A percentile compares a stretch with the other conserved stretches of the same genome.
These are phyloP conservation scores for Hypsibius dujardini DNA, from an alignment of 1,140 invertebrate genomes.

Conservation along the genomic window DNA sequence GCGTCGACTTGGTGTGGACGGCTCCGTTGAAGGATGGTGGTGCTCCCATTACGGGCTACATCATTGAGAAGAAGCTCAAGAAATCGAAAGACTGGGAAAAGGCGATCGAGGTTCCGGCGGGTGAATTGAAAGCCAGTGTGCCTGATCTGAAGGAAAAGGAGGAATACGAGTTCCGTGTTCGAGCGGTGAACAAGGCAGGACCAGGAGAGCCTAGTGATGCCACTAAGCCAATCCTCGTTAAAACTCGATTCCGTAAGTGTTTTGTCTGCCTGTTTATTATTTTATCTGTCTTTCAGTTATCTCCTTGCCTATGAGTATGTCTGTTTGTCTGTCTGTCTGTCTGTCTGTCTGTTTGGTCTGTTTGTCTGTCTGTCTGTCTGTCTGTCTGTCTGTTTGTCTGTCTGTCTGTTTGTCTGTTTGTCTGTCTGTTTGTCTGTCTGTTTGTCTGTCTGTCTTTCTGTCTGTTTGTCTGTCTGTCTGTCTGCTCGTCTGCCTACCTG, in stretches of 20 bases:
- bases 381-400: too few species aligned
- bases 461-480: too few species aligned
- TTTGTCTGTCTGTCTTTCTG: too few species aligned
- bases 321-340: too few species aligned
- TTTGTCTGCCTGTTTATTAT: too few species aligned
- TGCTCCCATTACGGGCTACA: conserved; percentile 76
- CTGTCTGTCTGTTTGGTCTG: too few species aligned
- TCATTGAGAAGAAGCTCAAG: conserved; percentile 81
- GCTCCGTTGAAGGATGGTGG: conserved; percentile 77
- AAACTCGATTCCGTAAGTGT: conserved; percentile 71
- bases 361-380: too few species aligned
- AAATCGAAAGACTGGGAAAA: conserved; percentile 67
- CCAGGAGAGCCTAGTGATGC: conserved; percentile 66
- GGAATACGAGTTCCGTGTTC: conserved; percentile 77
- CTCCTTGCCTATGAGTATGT: too few species aligned
- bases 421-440: too few species aligned
- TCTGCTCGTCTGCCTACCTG: too few species aligned
- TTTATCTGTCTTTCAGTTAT: too few species aligned
- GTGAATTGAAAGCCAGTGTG: conserved; percentile 58
- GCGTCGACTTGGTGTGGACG: conserved; percentile 77
- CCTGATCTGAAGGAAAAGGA: conserved; percentile 77
- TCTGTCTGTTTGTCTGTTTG: too few species aligned
- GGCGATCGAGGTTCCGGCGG: conserved; percentile 57
- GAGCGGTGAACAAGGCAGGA: conserved; percentile 78
- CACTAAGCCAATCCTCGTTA: conserved; percentile 75